Percentiles rank a stretch among this genome's conserved stretches.
These are phyloP conservation scores for Bombus turneri DNA, from an alignment of 1,140 invertebrate genomes.

Conservation along the genomic window DNA sequence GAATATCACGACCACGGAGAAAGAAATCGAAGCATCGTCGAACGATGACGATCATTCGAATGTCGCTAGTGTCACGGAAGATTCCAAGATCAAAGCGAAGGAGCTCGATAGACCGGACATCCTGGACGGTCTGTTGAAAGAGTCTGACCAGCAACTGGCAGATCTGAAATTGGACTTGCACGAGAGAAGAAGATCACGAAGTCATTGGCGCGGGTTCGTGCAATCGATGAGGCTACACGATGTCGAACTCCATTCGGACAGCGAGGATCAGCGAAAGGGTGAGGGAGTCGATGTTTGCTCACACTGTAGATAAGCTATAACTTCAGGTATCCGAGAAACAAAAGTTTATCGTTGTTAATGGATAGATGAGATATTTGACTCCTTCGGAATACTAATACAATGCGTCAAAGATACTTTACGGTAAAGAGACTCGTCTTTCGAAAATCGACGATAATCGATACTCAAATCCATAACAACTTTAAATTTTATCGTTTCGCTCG, in stretches of 20 bases:
- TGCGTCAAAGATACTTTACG: not conserved
- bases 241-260: conserved; percentile 75
- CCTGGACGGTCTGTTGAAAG: conserved; percentile 74
- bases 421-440: not conserved
- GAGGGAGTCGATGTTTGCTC: conserved; percentile 39
- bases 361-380: not conserved
- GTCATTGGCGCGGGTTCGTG: conserved; percentile 71
- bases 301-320: too few relatives aligned
- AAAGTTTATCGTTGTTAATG: not conserved
- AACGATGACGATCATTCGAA: not conserved
- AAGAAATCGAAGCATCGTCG: not conserved
- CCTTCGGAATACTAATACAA: too few relatives aligned
- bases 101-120: conserved; percentile 73
- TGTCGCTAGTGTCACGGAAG: not conserved
- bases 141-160: conserved; percentile 74
- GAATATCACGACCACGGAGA: not conserved
- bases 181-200: conserved; percentile 68
- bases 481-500: not conserved
- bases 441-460: not conserved
- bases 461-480: too few relatives aligned
- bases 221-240: conserved; percentile 75
- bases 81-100: conserved; percentile 31
- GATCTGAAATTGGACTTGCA: conserved; percentile 69
- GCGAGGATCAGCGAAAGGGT: conserved; percentile 78
- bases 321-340: not conserved